Evolutionary conservation across 2,113 vertebrate genomes (phyloP).

Genomic region (Heptranchias perlo): DNA sequence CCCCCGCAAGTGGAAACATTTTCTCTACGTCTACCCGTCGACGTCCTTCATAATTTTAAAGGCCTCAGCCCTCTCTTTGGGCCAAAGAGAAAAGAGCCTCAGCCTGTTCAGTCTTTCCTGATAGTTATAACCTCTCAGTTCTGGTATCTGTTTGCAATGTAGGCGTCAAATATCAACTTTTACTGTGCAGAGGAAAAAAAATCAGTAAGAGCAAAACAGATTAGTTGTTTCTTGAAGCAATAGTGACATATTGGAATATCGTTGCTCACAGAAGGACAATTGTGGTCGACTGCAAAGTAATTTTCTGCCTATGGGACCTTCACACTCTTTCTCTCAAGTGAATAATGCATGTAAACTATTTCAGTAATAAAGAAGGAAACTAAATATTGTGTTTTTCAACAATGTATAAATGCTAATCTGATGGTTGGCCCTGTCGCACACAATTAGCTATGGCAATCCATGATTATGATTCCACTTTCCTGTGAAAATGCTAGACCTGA

Average conservation of each 20-base stretch:
- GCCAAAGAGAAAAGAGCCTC: no score
- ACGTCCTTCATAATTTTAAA: neutral
- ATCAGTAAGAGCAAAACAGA: neutral
- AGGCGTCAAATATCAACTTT: neutral
- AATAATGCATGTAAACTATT: neutral
- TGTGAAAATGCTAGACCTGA: neutral
- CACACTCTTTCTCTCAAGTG: neutral
- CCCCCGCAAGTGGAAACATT: no score
- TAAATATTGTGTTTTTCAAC: neutral
- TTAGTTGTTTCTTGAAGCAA: neutral
- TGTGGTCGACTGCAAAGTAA: neutral
- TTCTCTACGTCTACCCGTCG: no score
- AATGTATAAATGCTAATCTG: neutral
- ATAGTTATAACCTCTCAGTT: neutral
- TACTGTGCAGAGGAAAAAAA: no score
- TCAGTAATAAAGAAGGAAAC: neutral
- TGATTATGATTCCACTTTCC: neutral
- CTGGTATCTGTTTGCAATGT: no score
- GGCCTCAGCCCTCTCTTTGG: neutral
- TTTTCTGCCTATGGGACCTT: neutral
- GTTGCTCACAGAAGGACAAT: neutral
- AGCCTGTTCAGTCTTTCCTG: no score
- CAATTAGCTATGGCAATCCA: neutral
- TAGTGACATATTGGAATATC: neutral
- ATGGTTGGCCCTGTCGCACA: neutral